Evolutionary conservation across 2,888 invertebrate genomes (phyloP).

Genomic region (Homarus gammarus): DNA sequence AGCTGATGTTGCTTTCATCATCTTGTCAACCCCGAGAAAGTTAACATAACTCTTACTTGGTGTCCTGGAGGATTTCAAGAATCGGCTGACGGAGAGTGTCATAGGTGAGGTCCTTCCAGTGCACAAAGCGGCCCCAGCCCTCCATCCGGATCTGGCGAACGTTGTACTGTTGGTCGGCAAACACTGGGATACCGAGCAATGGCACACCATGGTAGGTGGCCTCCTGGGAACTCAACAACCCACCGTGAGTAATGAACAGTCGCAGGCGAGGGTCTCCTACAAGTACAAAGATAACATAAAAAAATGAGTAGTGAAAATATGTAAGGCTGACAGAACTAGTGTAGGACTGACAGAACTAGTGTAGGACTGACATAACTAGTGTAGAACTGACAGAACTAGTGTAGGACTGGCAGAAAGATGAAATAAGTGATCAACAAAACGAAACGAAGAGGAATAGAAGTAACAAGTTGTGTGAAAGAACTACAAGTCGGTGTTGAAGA

Average conservation of each 20-base stretch:
- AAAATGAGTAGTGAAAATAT: conserved; percentile 80
- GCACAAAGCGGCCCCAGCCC: conserved; percentile 78
- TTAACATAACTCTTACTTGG: not conserved
- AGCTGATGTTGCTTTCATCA: no score
- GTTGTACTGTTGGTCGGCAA: conserved; percentile 85
- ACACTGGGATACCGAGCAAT: conserved; percentile 84
- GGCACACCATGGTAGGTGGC: conserved; percentile 85
- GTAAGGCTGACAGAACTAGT: no score
- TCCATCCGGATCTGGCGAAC: conserved; percentile 81
- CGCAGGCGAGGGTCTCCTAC: conserved; percentile 83
- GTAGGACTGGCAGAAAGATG: no score
- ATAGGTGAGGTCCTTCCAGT: conserved; percentile 50
- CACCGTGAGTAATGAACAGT: conserved; percentile 87
- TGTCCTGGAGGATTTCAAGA: not conserved
- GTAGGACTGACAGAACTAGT: no score
- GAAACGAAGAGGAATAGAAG: no score
- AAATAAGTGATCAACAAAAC: no score
- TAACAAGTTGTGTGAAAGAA: no score
- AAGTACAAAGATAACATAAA: not conserved
- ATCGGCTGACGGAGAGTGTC: conserved; percentile 47
- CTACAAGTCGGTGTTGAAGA: no score
- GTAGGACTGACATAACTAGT: no score
- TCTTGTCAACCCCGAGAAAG: no score
- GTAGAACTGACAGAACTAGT: no score
- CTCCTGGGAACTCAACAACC: conserved; percentile 86